A percentile compares a stretch with the other conserved stretches of the same genome.
These are phyloP conservation scores for Pomacea maculata DNA, from an alignment of 1,140 invertebrate genomes.

Conservation along the genomic window DNA sequence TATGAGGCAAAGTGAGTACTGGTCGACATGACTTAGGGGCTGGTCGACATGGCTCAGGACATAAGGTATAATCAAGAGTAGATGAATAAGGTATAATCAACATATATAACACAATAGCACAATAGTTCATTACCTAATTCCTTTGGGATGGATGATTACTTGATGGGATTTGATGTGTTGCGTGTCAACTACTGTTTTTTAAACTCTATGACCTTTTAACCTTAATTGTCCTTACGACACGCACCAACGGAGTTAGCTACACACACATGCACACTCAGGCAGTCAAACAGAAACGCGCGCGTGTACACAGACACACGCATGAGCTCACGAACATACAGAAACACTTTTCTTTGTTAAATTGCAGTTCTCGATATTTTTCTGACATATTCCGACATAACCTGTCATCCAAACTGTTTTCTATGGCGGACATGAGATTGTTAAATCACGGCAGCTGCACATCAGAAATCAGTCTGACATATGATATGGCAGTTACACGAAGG, in stretches of 20 bases:
- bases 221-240: background rate
- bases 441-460: no score
- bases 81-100: background rate
- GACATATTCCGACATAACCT: background rate
- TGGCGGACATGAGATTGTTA: no score
- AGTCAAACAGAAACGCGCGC: background rate
- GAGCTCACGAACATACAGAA: background rate
- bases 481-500: background rate
- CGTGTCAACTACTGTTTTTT: background rate
- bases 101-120: background rate
- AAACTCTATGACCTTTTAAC: background rate
- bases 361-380: background rate
- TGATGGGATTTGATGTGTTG: background rate
- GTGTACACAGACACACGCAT: background rate
- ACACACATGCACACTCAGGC: background rate
- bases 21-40: background rate
- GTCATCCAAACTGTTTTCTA: background rate
- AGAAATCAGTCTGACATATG: background rate
- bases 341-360: background rate
- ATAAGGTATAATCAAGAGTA: background rate
- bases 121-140: background rate
- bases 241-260: background rate
- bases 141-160: background rate
- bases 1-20: background rate
- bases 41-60: background rate